Conservation (phyloP, 2,113 vertebrate genomes). For the Symphodus melops region DNA sequence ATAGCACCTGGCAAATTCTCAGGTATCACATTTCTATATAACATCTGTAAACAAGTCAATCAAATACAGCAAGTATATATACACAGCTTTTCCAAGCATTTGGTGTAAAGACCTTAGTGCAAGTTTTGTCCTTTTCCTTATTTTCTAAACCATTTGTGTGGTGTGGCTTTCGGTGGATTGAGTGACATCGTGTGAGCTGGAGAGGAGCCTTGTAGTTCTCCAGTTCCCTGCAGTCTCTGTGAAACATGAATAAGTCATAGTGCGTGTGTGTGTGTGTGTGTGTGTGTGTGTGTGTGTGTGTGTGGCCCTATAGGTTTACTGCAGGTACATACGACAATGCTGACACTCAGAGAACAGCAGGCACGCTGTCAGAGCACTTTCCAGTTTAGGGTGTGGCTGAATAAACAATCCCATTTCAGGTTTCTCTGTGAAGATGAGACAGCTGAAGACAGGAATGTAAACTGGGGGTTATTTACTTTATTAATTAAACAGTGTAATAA, state of each 20-base stretch:
- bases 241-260: conserved; percentile 72
- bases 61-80: neutral
- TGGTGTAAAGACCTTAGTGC: neutral
- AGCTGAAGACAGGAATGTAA: neutral
- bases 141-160: conserved; percentile 14
- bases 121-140: conserved; percentile 7
- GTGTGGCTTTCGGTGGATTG: neutral
- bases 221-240: conserved; percentile 56
- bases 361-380: conserved; percentile 9
- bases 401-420: neutral
- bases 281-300: no score
- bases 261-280: conserved; percentile 4
- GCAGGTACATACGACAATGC: conserved; percentile 18
- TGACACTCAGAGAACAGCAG: conserved; percentile 20
- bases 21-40: conserved; percentile 10
- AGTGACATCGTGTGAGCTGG: conserved; percentile 41
- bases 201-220: conserved; percentile 46
- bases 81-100: no score
- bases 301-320: conserved; percentile 51
- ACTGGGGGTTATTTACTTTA: neutral
- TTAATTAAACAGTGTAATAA: neutral
- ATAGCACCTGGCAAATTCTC: neutral
- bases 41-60: conserved; percentile 15
- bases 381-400: conserved; percentile 8
- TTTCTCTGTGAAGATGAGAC: neutral